Base-by-base conservation (phyloP, 2,797 vertebrate species). In the Lagodon rhomboides region DNA sequence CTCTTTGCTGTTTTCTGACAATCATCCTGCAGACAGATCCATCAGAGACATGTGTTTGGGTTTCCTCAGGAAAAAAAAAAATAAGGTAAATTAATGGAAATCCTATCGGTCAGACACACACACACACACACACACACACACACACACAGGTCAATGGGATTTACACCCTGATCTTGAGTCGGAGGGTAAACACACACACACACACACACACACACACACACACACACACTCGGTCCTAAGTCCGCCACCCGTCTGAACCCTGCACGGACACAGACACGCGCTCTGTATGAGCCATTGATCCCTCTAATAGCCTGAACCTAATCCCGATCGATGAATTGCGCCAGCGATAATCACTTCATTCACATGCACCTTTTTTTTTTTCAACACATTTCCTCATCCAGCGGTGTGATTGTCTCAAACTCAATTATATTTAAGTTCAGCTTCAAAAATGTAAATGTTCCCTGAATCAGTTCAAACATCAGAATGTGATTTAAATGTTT, bases 11-110 rank as follows among this genome's bases (percentile, higher is more conserved):
- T 44, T n/a, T 23, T 49, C 51, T 34, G 56, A 34, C 17, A 22
- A 55, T 60, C 73, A 50, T 41, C 77, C 80, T 38, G 73, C 78
- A 84, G 50, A 73, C 71, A 20, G 15, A 68, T 68, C n/a, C 56
- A 41, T 50, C 66, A 27, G 54, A 46, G 67, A 70, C 77, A 27
- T 12, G 2, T 61, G 63, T 73, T 76, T 75, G 53, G n/a, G 25
- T 76, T 59, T 47, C 38, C 22, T 16, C 38, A 44, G 1, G 47
- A 82, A 82, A 34, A 34, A 30, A 34, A 8, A 34, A 34, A 34
- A 1, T 34, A 73, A 84, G 73, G 59, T 83, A 85, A 86, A 86
- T 78, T 4, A 77, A 87, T 82, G 82, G 79, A 86, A 84, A 87
- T 86, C 66, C 77, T 41, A 49, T 72, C 23, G 41, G 82, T 70